Evolutionary conservation across 2,888 invertebrate genomes (phyloP), one percentile per base, ranked within the genome.

Genomic region (Vandiemenella viatica): DNA sequence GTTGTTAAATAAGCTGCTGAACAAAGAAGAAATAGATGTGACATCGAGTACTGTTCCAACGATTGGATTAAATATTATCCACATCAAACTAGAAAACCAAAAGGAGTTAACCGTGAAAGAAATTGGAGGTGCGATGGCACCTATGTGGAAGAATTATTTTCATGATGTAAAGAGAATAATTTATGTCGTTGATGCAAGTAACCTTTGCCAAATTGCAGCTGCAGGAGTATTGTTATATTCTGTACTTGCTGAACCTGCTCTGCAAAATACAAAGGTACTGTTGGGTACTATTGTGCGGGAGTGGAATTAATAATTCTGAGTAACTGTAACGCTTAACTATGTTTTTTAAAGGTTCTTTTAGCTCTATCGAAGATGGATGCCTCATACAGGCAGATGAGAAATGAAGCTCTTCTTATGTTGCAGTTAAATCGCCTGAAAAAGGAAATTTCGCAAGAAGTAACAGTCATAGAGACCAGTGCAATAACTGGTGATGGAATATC

Each of bases 371-470:
- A 89, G 69, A 87, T 85, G 83, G 88, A 89, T 59, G 78, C 83
- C 1, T 85, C 87, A 5, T 87, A 88, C 65, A 71, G 86, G 10
- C 88, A 88, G 62, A 87, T 88, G 85, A 71, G 87, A 44, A 88
- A 88, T 62, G 87, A 89, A 61, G 85, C 87, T 0, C 65, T 88
- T 20, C 68, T 88, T 2, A 88, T 88, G 83, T 67, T 89, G 54
- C 85, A 88, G 64, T 76, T 81, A 65, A 71, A 73, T 6, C 74
- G 83, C 41, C 68, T 88, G 18, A 73, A 79, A 56, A 72, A 71
- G 20, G 83, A 88, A 67, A 74, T 83, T 10, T 67, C 67, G 2
- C 83, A 81, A 59, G 71, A 76, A 19, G 75, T 85, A 1, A 73
- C 71, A 1, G 72, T 87, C 37, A 67, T 83, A 3, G 87, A 88